Conservation (phyloP, 2,113 vertebrate genomes). For the Ariopsis seemanni region DNA sequence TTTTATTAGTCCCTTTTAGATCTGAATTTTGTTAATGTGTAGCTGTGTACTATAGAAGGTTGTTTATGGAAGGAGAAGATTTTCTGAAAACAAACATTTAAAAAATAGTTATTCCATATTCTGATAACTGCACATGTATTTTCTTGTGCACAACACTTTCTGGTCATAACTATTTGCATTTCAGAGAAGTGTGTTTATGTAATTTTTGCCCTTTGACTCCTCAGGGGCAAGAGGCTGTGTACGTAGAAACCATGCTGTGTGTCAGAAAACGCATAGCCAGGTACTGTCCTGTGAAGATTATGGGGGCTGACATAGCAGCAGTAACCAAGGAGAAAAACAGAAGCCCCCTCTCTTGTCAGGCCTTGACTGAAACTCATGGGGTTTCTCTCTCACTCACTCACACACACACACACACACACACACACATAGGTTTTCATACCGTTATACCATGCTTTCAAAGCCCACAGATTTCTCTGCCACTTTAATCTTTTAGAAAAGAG, state of each 20-base stretch:
- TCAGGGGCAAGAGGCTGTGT: conserved; percentile 26
- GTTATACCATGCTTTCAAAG: not conserved
- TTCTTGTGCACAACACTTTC: not conserved
- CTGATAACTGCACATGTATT: not conserved
- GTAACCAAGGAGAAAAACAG: conserved; percentile 63
- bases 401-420: not conserved
- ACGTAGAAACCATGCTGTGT: conserved; percentile 35
- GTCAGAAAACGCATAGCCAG: conserved; percentile 49
- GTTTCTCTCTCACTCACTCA: not conserved
- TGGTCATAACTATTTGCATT: not conserved
- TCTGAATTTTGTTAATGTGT: not conserved
- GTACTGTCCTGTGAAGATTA: conserved; percentile 52
- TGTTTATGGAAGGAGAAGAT: too few species aligned
- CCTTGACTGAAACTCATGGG: not conserved
- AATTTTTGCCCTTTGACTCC: conserved; percentile 43
- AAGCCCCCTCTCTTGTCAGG: not conserved
- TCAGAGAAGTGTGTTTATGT: conserved; percentile 27
- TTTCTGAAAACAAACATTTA: too few species aligned
- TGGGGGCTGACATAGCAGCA: conserved; percentile 67
- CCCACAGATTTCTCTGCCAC: not conserved
- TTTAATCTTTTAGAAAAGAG: not conserved
- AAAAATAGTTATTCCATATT: too few species aligned
- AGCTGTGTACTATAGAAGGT: not conserved
- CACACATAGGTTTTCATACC: not conserved
- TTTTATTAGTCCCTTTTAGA: not conserved